These are phyloP conservation scores for Protonemura montana DNA, from an alignment of 2,888 invertebrate genomes.

Conservation along the genomic window DNA sequence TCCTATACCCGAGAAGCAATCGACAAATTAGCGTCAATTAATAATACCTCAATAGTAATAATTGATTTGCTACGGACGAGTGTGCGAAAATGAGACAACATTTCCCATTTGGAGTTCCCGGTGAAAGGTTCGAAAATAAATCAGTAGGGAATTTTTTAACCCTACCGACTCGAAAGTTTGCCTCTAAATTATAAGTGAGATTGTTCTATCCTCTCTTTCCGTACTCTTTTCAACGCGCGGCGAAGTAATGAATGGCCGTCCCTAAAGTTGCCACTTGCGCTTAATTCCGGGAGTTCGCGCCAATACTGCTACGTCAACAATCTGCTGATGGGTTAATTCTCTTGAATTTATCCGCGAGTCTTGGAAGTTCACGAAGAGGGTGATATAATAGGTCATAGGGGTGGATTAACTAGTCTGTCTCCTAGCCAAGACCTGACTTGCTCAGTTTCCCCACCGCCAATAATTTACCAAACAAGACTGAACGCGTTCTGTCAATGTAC, in stretches of 20 bases:
- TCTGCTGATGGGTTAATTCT: constrained; percentile 35
- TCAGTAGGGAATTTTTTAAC: not conserved
- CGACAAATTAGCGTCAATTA: not conserved
- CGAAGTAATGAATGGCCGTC: constrained; percentile 30
- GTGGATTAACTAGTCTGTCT: constrained; percentile 21
- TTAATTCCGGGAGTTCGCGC: constrained; percentile 35
- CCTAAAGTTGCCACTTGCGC: constrained; percentile 8
- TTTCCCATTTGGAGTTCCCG: not conserved
- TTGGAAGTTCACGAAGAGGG: not conserved
- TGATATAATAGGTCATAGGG: constrained; percentile 33
- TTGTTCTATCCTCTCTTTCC: not conserved
- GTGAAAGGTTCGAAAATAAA: not conserved
- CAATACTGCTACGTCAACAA: constrained; percentile 30
- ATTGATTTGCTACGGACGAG: not conserved
- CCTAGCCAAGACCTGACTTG: not conserved
- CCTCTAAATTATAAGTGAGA: constrained; percentile 7
- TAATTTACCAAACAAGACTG: not conserved
- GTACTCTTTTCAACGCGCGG: not conserved
- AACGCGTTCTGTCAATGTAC: not conserved
- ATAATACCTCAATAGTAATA: not conserved
- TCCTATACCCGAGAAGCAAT: not conserved
- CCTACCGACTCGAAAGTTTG: not conserved
- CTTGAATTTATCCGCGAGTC: constrained; percentile 19
- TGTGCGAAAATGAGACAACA: not conserved
- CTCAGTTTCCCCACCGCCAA: not conserved